Evolutionary conservation across 2,888 invertebrate genomes (phyloP).

Genomic region (Galerucella pusilla): DNA sequence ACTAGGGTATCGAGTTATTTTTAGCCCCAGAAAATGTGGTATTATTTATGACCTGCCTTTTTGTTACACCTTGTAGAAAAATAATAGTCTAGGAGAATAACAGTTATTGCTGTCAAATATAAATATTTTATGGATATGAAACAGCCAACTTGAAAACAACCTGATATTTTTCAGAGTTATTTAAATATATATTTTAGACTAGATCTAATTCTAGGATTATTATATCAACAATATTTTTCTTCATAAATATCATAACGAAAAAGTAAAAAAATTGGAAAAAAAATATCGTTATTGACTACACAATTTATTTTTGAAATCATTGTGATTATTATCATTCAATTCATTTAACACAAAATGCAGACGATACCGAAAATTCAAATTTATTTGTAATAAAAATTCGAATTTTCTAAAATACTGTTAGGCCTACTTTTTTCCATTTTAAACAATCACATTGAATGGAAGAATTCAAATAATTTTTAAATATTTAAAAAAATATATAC

Average conservation of each 20-base stretch:
- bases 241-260: conserved; percentile 53
- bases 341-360: conserved; percentile 25
- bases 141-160: conserved; percentile 3
- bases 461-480: conserved; percentile 32
- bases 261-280: conserved; percentile 52
- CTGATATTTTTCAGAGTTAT: conserved; percentile 34
- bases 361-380: background rate
- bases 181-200: conserved; percentile 40
- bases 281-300: conserved; percentile 54
- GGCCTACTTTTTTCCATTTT: conserved; percentile 39
- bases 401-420: conserved; percentile 27
- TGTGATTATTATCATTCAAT: conserved; percentile 48
- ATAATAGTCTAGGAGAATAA: background rate
- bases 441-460: conserved; percentile 41
- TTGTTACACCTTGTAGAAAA: background rate
- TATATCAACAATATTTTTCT: conserved; percentile 51
- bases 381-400: background rate
- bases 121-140: background rate
- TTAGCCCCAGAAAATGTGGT: no score
- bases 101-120: no score
- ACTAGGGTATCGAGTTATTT: no score
- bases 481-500: conserved; percentile 39
- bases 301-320: conserved; percentile 39
- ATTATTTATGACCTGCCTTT: no score
- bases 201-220: conserved; percentile 53